Conservation (phyloP, 2,797 vertebrate genomes). For the Paguma larvata region DNA sequence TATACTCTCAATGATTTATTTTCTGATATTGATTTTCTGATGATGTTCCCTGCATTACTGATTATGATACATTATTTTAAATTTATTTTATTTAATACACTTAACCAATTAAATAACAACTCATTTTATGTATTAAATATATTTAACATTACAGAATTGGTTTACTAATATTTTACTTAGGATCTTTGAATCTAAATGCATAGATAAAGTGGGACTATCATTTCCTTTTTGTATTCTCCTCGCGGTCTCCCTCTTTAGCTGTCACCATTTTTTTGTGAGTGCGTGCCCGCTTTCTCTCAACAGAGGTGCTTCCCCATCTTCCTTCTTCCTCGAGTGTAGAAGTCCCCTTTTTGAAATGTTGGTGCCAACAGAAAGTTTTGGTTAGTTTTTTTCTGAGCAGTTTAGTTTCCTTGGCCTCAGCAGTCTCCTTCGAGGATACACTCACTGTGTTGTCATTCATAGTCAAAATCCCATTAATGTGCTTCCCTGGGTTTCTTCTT, state of each 20-base stretch:
- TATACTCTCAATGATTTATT: background rate
- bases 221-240: background rate
- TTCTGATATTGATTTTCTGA: slow-evolving; percentile 20
- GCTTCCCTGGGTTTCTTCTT: background rate
- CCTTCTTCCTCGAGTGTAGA: background rate
- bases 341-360: background rate
- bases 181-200: background rate
- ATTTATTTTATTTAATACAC: background rate
- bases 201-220: background rate
- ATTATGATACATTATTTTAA: background rate
- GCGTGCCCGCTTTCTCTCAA: background rate
- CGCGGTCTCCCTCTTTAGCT: background rate
- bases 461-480: slow-evolving; percentile 45
- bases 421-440: background rate
- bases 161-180: background rate
- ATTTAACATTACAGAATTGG: background rate
- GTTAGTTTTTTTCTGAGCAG: background rate
- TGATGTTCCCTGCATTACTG: background rate
- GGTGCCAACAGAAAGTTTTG: background rate
- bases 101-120: background rate
- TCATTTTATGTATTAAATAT: background rate
- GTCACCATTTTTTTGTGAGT: background rate
- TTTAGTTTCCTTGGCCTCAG: slow-evolving; percentile 16
- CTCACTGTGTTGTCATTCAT: background rate
- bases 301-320: background rate